Conservation (phyloP, 2,797 vertebrate genomes). For the Phoebastria nigripes region DNA sequence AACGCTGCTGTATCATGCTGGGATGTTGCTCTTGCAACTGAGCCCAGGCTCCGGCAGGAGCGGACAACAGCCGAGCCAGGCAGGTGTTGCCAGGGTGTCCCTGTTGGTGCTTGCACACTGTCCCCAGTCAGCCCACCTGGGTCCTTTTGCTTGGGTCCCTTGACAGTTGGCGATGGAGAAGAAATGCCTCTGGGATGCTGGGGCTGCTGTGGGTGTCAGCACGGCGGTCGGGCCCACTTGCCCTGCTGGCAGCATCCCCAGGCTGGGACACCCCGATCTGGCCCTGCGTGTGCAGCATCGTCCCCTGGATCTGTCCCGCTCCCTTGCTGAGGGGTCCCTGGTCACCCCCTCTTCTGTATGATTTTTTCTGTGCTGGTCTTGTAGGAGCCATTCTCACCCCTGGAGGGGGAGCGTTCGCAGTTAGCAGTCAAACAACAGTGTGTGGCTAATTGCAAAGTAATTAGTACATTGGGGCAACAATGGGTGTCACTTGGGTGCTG, state of each 20-base stretch:
- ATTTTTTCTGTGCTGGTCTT: neutral
- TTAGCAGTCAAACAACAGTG: neutral
- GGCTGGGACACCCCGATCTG: neutral
- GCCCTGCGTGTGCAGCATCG: rapidly evolving
- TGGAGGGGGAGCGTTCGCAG: rapidly evolving
- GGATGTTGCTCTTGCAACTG: neutral
- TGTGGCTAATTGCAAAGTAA: neutral
- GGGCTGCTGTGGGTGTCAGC: neutral
- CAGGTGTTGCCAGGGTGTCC: neutral
- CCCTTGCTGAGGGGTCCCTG: rapidly evolving
- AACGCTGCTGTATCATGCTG: rapidly evolving
- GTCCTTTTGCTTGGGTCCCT: neutral
- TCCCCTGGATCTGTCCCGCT: too few species aligned
- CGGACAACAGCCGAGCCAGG: too few species aligned
- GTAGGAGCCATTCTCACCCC: neutral
- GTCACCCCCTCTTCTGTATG: neutral
- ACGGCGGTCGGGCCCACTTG: rapidly evolving
- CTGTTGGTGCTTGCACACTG: neutral
- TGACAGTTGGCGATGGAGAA: neutral
- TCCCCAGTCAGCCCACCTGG: neutral
- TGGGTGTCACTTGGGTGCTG: neutral
- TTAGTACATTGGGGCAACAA: neutral
- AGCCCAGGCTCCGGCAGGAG: neutral
- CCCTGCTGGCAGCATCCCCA: neutral
- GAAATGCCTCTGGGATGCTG: neutral